Conservation (phyloP, 2,797 vertebrate genomes). For the Spondyliosoma cantharus region DNA sequence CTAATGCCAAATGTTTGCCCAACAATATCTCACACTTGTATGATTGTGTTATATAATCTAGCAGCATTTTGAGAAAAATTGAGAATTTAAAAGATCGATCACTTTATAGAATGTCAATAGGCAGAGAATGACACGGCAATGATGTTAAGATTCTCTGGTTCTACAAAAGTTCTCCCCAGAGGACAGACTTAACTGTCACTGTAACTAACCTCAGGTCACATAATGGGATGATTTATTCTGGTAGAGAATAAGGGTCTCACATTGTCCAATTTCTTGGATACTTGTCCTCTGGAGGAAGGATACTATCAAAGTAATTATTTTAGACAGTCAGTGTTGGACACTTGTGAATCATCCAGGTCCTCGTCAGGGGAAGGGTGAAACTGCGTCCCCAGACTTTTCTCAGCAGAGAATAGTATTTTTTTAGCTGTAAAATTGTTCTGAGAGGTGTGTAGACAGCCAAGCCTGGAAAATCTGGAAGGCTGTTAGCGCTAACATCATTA, state of each 20-base stretch:
- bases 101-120: too few relatives aligned
- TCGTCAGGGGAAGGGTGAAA: not conserved
- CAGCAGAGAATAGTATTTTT: slow-evolving; percentile 16
- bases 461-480: slow-evolving; percentile 15
- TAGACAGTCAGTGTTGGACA: not conserved
- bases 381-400: slow-evolving; percentile 5
- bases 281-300: not conserved
- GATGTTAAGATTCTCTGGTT: too few relatives aligned
- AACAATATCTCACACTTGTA: not conserved
- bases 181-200: not conserved
- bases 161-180: not conserved
- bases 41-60: not conserved
- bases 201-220: not conserved
- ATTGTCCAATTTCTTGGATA: not conserved
- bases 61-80: not conserved
- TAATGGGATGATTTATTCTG: slow-evolving; percentile 13
- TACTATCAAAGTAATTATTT: slow-evolving; percentile 16
- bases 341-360: not conserved
- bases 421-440: slow-evolving; percentile 13
- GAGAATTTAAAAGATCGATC: not conserved
- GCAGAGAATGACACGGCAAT: not conserved
- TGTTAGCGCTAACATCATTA: slow-evolving; percentile 20
- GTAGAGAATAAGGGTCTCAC: not conserved
- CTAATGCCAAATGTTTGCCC: not conserved
- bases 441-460: slow-evolving; percentile 9